Evolutionary conservation across 2,888 invertebrate species (phyloP).

Genomic region (Catocala nupta): DNA sequence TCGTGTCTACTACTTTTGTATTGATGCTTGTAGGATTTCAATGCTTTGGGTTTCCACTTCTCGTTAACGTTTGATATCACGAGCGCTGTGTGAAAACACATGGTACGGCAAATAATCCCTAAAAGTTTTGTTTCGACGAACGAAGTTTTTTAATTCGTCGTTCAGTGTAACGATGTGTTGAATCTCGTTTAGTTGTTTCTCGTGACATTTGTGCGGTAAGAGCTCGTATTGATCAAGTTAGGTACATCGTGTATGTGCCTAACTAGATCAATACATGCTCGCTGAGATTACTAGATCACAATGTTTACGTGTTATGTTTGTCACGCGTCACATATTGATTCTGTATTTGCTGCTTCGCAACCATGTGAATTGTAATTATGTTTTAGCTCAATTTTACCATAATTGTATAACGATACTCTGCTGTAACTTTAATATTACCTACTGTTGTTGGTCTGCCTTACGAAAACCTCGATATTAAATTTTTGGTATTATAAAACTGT

Average conservation of each 20-base stretch:
- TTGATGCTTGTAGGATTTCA: too few species aligned
- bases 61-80: conserved; percentile 8
- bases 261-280: too few species aligned
- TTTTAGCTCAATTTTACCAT: too few species aligned
- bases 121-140: conserved; percentile 36
- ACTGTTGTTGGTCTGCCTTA: too few species aligned
- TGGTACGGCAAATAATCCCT: conserved; percentile 35
- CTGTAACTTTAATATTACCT: too few species aligned
- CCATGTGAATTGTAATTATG: too few species aligned
- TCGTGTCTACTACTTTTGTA: too few species aligned
- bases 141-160: conserved; percentile 44
- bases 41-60: background rate
- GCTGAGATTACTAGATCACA: too few species aligned
- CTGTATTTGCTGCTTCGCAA: conserved; percentile 5
- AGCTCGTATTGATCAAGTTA: conserved; percentile 11
- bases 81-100: conserved; percentile 5
- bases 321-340: conserved; percentile 19
- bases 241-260: background rate
- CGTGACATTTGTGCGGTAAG: conserved; percentile 17
- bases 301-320: conserved; percentile 17
- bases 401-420: too few species aligned
- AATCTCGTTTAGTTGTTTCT: conserved; percentile 36
- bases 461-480: too few species aligned
- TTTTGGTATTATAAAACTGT: too few species aligned
- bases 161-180: conserved; percentile 27